Evolutionary conservation across 2,888 invertebrate species (phyloP), one percentile per base, ranked within the genome.

Genomic region (Yponomeuta plumbellus): DNA sequence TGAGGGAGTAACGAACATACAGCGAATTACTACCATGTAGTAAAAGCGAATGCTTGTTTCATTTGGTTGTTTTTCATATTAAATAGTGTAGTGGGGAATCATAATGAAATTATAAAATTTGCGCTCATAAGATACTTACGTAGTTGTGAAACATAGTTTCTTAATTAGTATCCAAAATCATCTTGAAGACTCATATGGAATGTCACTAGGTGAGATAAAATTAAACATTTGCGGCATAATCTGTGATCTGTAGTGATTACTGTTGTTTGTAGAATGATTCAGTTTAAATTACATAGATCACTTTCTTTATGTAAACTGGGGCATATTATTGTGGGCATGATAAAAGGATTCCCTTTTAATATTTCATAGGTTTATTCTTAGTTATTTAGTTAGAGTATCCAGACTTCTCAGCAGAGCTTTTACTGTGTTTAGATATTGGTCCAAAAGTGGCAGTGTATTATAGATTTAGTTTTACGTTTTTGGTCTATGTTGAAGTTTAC

Each of bases 241-340:
- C 83, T 84, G 83, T 84, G 84, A 84, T 84, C 79, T 80, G 80
- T 75, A 80, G 76, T 77, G 76, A 78, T 80, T 78, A 75, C 79
- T 80, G 76, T 78, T 83, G 74, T 74, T 78, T 78, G 72, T 52
- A 68, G 58, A 61, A 59, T 69, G 26, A 23, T 39, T 67, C 61
- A 66, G 52, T n/a, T 61, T 17, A 26, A 34, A 34, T 21, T 59
- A 59, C 59, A 61, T 61, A 57, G 17, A 62, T 57, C 61, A 22
- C 64, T 44, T 20, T 17, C 17, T 52, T 13, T 3, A 52, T 17
- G 44, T 52, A 52, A 52, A 52, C 44, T 52, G 13, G 44, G 44
- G 44, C 44, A 52, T 52, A 52, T 17, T 52, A 52, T 52, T 52
- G 17, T 52, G 13, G 17, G 44, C 44, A 52, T 52, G 17, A 13